Evolutionary conservation across 1,140 invertebrate species (phyloP).

Genomic region (Spodoptera litura): DNA sequence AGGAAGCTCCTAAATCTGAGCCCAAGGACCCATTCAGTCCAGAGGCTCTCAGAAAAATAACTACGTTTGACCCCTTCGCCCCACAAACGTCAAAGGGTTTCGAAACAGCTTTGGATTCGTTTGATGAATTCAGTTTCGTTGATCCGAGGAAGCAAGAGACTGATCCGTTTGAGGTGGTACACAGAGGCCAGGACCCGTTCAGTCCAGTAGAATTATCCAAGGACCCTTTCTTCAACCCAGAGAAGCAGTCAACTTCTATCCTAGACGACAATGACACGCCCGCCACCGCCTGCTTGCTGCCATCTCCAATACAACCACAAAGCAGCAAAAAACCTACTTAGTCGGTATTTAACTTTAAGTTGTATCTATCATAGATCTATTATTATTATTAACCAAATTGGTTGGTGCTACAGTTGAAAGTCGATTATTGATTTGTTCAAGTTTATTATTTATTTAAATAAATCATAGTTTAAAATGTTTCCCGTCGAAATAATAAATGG

Average conservation of each 20-base stretch:
- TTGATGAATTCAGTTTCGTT: constrained; percentile 73
- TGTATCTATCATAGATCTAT: constrained; percentile 21
- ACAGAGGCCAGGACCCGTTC: constrained; percentile 59
- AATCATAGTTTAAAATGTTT: constrained; percentile 25
- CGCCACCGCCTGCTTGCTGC: constrained; percentile 87
- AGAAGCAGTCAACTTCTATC: constrained; percentile 77
- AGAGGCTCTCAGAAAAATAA: constrained; percentile 61
- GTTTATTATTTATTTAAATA: constrained; percentile 49
- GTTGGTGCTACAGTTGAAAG: constrained; percentile 48
- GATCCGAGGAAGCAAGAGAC: constrained; percentile 55
- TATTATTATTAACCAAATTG: constrained; percentile 26
- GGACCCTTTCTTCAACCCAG: constrained; percentile 59
- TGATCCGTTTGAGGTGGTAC: constrained; percentile 73
- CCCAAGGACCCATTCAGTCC: constrained; percentile 76
- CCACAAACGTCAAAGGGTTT: constrained; percentile 59
- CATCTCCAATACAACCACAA: constrained; percentile 88
- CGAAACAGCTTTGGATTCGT: constrained; percentile 64
- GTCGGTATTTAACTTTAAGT: constrained; percentile 14
- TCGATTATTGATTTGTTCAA: constrained; percentile 45
- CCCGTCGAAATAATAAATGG: constrained; percentile 46
- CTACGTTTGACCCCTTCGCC: constrained; percentile 68
- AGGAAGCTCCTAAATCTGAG: constrained; percentile 83
- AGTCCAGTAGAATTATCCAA: constrained; percentile 72
- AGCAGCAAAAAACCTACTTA: constrained; percentile 64
- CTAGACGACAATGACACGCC: constrained; percentile 87